Conservation (phyloP, 2,113 vertebrate genomes). For the Athene cunicularia region DNA sequence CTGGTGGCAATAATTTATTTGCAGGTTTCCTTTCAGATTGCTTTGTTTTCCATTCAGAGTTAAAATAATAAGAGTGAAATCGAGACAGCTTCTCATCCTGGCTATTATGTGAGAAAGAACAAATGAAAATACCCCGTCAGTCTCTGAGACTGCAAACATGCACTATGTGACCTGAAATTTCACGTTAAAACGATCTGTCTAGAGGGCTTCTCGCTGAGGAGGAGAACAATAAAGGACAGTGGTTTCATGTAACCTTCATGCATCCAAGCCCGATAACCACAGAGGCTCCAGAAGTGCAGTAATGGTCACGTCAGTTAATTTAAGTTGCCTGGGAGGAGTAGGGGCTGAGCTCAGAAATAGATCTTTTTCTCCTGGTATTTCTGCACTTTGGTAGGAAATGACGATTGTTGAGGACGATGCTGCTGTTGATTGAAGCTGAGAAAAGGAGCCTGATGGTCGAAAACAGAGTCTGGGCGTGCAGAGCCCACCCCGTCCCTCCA, state of each 20-base stretch:
- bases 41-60: not conserved
- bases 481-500: accelerated
- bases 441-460: not conserved
- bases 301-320: not conserved
- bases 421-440: not conserved
- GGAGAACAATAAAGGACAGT: not conserved
- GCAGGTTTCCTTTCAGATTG: not conserved
- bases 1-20: not conserved
- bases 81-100: not conserved
- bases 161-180: conserved; percentile 32
- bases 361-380: not conserved
- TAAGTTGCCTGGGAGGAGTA: not conserved
- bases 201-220: conserved; percentile 11
- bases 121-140: not conserved
- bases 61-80: not conserved
- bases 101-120: not conserved
- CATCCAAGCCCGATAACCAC: not conserved
- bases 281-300: not conserved
- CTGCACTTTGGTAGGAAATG: not conserved
- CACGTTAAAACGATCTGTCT: not conserved
- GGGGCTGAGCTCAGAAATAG: not conserved
- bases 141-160: conserved; percentile 10
- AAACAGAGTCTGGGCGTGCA: not conserved
- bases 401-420: not conserved
- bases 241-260: conserved; percentile 40